Percentiles rank a stretch among this genome's conserved stretches.
Evolutionary conservation across 2,888 invertebrate species (phyloP).

Genomic region (Teleogryllus oceanicus): DNA sequence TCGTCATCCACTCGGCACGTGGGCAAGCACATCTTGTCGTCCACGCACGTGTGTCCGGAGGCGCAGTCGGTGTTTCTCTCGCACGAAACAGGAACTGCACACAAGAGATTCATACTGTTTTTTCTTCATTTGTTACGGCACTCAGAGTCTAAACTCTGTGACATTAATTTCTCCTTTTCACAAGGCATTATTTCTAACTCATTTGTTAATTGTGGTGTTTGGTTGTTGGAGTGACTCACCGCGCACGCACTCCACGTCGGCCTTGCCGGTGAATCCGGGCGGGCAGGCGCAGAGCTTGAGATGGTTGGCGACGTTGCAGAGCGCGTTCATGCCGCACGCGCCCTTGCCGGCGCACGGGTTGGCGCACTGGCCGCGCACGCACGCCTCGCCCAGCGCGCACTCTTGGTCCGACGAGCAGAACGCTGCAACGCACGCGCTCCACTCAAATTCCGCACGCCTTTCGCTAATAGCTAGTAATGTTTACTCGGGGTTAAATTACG

Average conservation of each 20-base stretch:
- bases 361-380: conserved; percentile 75
- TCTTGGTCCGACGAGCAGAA: conserved; percentile 76
- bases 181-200: too few species aligned
- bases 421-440: conserved; percentile 50
- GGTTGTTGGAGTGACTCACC: conserved; percentile 52
- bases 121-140: too few species aligned
- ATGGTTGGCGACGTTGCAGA: conserved; percentile 69
- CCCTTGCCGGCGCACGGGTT: conserved; percentile 73
- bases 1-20: conserved; percentile 71
- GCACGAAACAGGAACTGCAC: conserved; percentile 74
- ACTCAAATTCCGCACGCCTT: too few species aligned
- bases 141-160: too few species aligned
- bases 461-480: too few species aligned
- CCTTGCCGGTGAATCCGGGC: conserved; percentile 79
- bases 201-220: too few species aligned
- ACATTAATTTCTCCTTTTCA: too few species aligned
- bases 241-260: conserved; percentile 79
- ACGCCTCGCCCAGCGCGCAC: conserved; percentile 74
- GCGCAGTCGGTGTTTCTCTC: conserved; percentile 66
- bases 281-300: conserved; percentile 79
- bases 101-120: background rate
- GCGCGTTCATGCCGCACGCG: conserved; percentile 79
- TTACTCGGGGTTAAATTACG: too few species aligned
- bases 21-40: conserved; percentile 75
- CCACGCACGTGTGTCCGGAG: conserved; percentile 68